Conservation (phyloP, 2,888 invertebrate genomes). For the Calameuta pallipes region DNA sequence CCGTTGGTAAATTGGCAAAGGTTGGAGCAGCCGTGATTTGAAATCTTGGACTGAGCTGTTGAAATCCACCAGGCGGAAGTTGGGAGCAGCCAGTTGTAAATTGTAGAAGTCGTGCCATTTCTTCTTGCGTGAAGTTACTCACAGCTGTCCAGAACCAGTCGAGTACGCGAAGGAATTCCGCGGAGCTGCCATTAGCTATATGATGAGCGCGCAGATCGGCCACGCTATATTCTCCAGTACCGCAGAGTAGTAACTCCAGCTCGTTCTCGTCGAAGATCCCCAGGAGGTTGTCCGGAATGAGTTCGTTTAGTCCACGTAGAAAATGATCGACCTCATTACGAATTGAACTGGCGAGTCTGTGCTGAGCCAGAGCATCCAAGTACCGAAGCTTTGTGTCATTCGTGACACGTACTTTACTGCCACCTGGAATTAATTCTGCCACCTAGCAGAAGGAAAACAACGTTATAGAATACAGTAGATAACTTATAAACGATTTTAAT, state of each 20-base stretch:
- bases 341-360: slow-evolving; percentile 84
- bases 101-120: slow-evolving; percentile 92
- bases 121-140: slow-evolving; percentile 89
- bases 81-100: slow-evolving; percentile 95
- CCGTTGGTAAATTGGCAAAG: slow-evolving; percentile 91
- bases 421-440: slow-evolving; percentile 86
- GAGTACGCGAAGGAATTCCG: slow-evolving; percentile 85
- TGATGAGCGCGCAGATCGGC: slow-evolving; percentile 91
- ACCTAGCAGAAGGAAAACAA: slow-evolving; percentile 57
- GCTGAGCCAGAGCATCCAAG: slow-evolving; percentile 89
- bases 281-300: slow-evolving; percentile 92
- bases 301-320: slow-evolving; percentile 88
- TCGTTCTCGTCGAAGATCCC: slow-evolving; percentile 97
- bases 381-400: slow-evolving; percentile 84
- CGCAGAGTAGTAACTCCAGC: slow-evolving; percentile 93
- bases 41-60: slow-evolving; percentile 90
- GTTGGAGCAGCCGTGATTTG: slow-evolving; percentile 92
- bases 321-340: slow-evolving; percentile 89
- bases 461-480: neutral
- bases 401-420: slow-evolving; percentile 79
- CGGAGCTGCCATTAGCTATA: slow-evolving; percentile 82
- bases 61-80: slow-evolving; percentile 90
- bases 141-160: slow-evolving; percentile 94
- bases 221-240: slow-evolving; percentile 92
- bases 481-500: neutral